Percentiles rank a stretch among this genome's conserved stretches.
These are phyloP conservation scores for Nasonovia ribisnigri DNA, from an alignment of 2,888 invertebrate genomes.

Conservation along the genomic window DNA sequence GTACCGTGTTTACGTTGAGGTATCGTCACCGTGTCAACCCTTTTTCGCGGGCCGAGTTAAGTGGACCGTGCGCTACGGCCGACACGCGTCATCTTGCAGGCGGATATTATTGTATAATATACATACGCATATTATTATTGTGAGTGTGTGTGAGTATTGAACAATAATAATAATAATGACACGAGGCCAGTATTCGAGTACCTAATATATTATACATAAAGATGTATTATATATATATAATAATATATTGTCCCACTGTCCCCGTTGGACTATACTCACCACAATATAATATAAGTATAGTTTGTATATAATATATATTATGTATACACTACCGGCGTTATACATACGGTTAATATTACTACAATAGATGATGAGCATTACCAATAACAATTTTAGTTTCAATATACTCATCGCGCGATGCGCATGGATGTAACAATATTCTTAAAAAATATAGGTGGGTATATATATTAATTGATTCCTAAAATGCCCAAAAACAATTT, in stretches of 20 bases:
- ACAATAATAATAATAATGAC: conserved; percentile 9
- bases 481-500: background rate
- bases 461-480: background rate
- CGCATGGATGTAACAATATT: background rate
- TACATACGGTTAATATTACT: background rate
- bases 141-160: background rate
- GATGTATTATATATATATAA: background rate
- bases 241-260: background rate
- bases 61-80: conserved; percentile 41
- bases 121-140: background rate
- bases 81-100: conserved; percentile 55
- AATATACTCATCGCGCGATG: background rate
- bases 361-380: background rate
- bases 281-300: background rate
- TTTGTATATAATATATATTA: background rate
- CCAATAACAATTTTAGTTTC: background rate
- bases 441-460: too few species aligned
- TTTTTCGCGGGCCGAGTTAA: conserved; percentile 34
- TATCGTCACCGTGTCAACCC: background rate
- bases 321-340: background rate
- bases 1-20: conserved; percentile 41
- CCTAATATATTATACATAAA: background rate
- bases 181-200: conserved; percentile 5
- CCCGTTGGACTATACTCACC: background rate
- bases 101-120: conserved; percentile 6